These are phyloP conservation scores for Pristionchus exspectatus DNA, from an alignment of 2,888 invertebrate genomes.

Conservation along the genomic window DNA sequence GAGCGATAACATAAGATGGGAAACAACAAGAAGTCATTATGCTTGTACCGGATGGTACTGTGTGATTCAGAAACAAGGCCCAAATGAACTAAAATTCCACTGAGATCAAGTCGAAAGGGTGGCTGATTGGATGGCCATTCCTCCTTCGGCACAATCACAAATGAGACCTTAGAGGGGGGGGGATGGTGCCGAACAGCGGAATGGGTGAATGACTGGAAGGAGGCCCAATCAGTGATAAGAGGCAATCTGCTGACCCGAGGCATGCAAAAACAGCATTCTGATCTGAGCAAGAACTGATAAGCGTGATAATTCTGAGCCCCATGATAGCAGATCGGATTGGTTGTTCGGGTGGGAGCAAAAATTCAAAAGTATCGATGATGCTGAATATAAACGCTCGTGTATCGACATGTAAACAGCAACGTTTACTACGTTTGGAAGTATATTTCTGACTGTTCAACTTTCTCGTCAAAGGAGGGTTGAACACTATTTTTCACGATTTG, in stretches of 20 bases:
- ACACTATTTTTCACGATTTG: neutral
- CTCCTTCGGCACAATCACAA: no score
- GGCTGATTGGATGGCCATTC: no score
- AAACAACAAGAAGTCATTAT: neutral
- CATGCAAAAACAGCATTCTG: neutral
- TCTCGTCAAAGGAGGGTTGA: neutral
- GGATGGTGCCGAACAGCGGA: no score
- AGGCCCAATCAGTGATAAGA: neutral
- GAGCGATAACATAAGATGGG: neutral
- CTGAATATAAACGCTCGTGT: neutral
- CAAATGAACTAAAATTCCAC: no score
- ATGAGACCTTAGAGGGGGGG: no score
- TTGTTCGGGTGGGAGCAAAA: neutral
- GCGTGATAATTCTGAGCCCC: neutral
- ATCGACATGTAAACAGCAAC: neutral
- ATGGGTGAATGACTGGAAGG: neutral
- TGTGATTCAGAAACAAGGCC: no score
- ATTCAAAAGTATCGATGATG: neutral
- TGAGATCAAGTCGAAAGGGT: no score
- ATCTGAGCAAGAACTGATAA: conserved; percentile 7
- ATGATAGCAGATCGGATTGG: neutral
- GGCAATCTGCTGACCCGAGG: neutral
- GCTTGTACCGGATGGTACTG: no score
- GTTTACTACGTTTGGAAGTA: neutral
- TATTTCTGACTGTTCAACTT: neutral